Evolutionary conservation across 2,113 vertebrate genomes (phyloP).

Genomic region (Trochalopteron elliotii): DNA sequence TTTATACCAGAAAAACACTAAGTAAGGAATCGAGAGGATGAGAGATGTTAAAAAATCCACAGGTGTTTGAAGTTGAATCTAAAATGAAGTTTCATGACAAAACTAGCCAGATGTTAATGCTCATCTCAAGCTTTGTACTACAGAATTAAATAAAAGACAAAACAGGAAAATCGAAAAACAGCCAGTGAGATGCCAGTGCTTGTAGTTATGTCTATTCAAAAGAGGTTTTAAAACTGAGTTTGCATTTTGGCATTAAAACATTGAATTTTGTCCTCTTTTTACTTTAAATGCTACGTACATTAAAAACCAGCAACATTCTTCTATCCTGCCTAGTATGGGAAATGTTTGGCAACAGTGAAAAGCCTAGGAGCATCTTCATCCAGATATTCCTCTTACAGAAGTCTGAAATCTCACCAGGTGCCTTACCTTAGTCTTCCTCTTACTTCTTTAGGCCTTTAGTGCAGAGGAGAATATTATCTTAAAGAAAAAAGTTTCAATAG

Average conservation of each 20-base stretch:
- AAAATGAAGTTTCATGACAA: background rate
- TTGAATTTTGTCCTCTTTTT: background rate
- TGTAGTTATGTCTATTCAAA: background rate
- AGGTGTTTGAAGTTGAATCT: background rate
- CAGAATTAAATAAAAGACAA: background rate
- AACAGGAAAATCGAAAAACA: rapidly evolving
- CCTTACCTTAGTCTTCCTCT: background rate
- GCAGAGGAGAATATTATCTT: background rate
- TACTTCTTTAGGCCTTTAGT: background rate
- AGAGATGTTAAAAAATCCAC: background rate
- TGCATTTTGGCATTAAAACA: background rate
- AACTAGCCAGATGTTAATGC: background rate
- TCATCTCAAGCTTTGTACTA: background rate
- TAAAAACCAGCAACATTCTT: background rate
- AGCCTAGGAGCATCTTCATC: background rate
- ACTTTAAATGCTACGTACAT: background rate
- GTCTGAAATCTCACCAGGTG: background rate
- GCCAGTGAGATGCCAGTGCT: rapidly evolving
- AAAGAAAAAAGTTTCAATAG: background rate
- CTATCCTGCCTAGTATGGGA: rapidly evolving
- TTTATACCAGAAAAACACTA: background rate
- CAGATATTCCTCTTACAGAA: background rate
- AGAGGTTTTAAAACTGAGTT: background rate
- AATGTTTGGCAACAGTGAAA: background rate
- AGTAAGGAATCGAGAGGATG: background rate